phyloP scores from a whole-genome alignment of 2,888 invertebrate genomes.

The Hartigia nigra region DNA sequence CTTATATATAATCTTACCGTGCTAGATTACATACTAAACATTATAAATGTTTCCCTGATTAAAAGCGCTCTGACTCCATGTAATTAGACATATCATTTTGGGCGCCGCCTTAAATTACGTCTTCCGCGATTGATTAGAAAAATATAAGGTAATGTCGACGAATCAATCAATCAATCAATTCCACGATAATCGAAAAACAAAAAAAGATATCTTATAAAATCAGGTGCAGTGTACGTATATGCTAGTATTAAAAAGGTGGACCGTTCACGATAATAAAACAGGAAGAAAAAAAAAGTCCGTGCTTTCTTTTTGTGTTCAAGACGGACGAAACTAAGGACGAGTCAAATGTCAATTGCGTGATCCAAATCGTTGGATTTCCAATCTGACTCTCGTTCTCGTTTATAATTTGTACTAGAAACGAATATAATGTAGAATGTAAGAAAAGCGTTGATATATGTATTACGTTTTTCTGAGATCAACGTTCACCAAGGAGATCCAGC shows the following conservation, averaged over 20 bases:
- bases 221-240: not conserved
- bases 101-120: not conserved
- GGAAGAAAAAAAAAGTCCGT: not conserved
- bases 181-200: not conserved
- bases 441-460: not conserved
- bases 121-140: not conserved
- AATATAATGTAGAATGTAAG: not conserved
- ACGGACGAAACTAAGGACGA: not conserved
- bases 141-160: not conserved
- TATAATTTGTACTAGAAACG: not conserved
- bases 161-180: not conserved
- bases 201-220: not conserved
- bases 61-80: not conserved
- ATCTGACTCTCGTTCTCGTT: not conserved
- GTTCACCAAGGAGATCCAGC: not conserved
- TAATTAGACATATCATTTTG: not conserved
- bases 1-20: not conserved
- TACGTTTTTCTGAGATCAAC: not conserved
- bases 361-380: not conserved
- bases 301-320: not conserved
- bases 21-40: conserved; percentile 27
- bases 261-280: not conserved
- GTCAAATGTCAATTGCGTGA: not conserved
- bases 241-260: not conserved
- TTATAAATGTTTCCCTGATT: conserved; percentile 31